These are phyloP conservation scores for Pseudocheirus occidentalis DNA, from an alignment of 2,797 vertebrate species.

Conservation along the genomic window DNA sequence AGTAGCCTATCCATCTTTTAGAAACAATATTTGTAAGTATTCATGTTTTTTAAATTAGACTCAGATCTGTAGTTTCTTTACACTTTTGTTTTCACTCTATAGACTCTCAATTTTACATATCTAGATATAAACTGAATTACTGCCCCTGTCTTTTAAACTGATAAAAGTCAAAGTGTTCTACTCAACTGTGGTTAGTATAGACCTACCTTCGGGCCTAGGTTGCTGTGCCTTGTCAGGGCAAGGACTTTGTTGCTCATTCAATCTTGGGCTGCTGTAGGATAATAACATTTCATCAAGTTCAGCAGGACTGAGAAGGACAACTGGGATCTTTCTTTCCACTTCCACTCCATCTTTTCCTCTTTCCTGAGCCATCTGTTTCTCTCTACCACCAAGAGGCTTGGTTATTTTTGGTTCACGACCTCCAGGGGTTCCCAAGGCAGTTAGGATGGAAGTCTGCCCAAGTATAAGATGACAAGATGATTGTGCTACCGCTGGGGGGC, in stretches of 20 bases:
- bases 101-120: neutral
- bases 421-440: rapidly evolving
- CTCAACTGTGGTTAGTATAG: neutral
- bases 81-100: neutral
- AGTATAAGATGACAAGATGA: neutral
- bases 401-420: neutral
- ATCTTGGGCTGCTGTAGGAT: rapidly evolving
- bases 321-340: rapidly evolving
- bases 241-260: neutral
- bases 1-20: neutral
- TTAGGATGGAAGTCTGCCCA: neutral
- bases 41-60: neutral
- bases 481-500: neutral
- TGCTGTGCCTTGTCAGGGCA: rapidly evolving
- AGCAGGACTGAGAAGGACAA: neutral
- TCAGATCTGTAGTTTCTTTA: neutral
- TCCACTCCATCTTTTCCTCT: neutral
- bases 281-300: rapidly evolving
- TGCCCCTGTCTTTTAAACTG: neutral
- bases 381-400: rapidly evolving
- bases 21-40: neutral
- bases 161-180: neutral
- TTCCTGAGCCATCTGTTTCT: neutral
- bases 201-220: conserved; percentile 61
- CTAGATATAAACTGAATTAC: neutral